Conservation (phyloP, 2,888 invertebrate genomes). For the Acholoe squamosa region DNA sequence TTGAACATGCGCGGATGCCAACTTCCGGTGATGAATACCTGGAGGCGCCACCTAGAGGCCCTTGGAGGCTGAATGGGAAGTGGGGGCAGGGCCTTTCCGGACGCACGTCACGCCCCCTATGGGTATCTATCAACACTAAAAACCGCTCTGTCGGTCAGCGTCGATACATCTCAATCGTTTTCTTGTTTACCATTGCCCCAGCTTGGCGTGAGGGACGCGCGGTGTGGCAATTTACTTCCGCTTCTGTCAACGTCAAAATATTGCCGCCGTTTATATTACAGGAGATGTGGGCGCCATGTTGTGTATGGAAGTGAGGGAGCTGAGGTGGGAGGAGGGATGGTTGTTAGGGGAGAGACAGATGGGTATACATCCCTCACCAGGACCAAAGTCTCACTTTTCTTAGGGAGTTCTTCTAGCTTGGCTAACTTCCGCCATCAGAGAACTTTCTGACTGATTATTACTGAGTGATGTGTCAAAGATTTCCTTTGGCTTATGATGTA, state of each 20-base stretch:
- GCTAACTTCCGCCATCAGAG: too few relatives aligned
- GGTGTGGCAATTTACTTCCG: conserved; percentile 2
- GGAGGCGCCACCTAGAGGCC: background rate
- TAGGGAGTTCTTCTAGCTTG: background rate
- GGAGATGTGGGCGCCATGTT: background rate
- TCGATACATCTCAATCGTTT: conserved; percentile 46
- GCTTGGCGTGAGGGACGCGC: background rate
- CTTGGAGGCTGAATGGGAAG: background rate
- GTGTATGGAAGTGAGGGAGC: background rate
- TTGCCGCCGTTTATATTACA: conserved; percentile 28
- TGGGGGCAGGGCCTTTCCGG: background rate
- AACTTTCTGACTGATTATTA: too few relatives aligned
- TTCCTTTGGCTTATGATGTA: too few relatives aligned
- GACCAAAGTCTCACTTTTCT: background rate
- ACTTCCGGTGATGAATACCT: background rate
- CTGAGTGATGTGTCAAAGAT: too few relatives aligned
- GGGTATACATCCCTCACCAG: background rate
- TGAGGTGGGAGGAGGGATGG: background rate
- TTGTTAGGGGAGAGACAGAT: background rate
- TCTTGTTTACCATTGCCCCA: conserved; percentile 8
- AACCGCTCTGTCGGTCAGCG: background rate
- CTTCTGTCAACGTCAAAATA: conserved; percentile 1
- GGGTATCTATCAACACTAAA: background rate
- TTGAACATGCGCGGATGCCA: background rate
- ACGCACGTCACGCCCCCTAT: background rate